Evolutionary conservation across 2,797 vertebrate species (phyloP), one percentile per base, ranked within the genome.

Genomic region (Cyclura pinguis): DNA sequence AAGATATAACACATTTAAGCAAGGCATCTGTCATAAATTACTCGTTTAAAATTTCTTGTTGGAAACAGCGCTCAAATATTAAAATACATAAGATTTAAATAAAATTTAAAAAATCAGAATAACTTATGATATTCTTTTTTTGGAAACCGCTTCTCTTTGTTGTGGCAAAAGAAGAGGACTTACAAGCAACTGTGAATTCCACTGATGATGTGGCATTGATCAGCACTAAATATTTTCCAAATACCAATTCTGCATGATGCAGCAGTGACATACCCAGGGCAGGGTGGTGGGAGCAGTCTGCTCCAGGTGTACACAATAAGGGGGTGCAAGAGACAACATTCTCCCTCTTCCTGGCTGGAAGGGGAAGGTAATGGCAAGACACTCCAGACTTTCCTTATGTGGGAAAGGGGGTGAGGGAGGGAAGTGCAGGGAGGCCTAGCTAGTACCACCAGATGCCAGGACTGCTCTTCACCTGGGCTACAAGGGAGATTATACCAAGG

Each of bases 11-110:
- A 92, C 89, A 89, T 93, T 93, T 95, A 57, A 87, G 88, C 91
- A 93, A 72, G 93, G 92, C 94, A 94, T 96, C 95, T 95, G 95
- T 96, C 96, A 97, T 95, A 95, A 96, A 96, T 95, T 57, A 89
- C 92, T 94, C 93, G 92, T 92, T 96, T 95, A 96, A 95, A 92
- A 95, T 94, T 92, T 35, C 0, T 94, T 93, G 92, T 89, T 94
- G 91, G 92, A 96, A 94, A 93, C 93, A 92, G 55, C 88, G 74
- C 77, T 95, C 94, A 88, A 94, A 90, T 0, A 90, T 81, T 85
- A 95, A 96, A 95, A 96, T 96, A 95, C 96, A 96, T 69, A 86
- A 57, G 20, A 42, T 22, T 42, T 86, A 74, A 86, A 35, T 38
- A 59, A 86, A 76, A 76, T 72, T 72, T 12, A 85, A 47, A 47